A percentile compares a stretch with the other conserved stretches of the same genome.
Evolutionary conservation across 2,888 invertebrate species (phyloP).

Genomic region (Therioaphis trifolii): DNA sequence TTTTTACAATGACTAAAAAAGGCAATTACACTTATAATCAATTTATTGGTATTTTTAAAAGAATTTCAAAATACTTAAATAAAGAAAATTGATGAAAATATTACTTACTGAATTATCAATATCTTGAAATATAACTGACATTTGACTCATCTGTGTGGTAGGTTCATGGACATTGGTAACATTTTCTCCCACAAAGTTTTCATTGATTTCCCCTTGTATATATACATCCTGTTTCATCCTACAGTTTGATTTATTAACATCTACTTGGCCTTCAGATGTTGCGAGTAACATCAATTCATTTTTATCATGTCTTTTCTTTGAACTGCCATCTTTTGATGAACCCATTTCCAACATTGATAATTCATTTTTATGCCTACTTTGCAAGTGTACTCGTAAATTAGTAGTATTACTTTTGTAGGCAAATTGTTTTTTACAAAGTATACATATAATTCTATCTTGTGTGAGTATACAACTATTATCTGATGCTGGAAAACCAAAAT

Average conservation of each 20-base stretch:
- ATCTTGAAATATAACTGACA: conserved; percentile 55
- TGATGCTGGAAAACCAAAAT: conserved; percentile 71
- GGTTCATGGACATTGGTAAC: conserved; percentile 25
- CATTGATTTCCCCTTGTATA: conserved; percentile 48
- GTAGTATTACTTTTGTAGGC: conserved; percentile 72
- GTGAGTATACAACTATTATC: conserved; percentile 69
- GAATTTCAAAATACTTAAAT: background rate
- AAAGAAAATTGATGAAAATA: background rate
- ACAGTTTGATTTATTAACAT: conserved; percentile 26
- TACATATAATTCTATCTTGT: conserved; percentile 70
- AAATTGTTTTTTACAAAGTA: conserved; percentile 71
- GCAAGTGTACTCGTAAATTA: conserved; percentile 71
- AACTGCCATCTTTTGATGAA: conserved; percentile 40
- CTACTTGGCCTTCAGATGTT: conserved; percentile 52
- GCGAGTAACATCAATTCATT: conserved; percentile 53
- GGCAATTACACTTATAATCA: background rate
- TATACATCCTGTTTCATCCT: conserved; percentile 51
- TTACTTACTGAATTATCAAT: conserved; percentile 48
- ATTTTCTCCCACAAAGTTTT: conserved; percentile 16
- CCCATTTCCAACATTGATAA: conserved; percentile 48
- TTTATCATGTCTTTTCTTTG: conserved; percentile 41
- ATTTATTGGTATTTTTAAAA: background rate
- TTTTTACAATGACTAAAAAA: too few species aligned
- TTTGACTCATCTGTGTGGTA: conserved; percentile 6
- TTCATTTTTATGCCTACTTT: conserved; percentile 69